Evolutionary conservation across 2,888 invertebrate genomes (phyloP).

Genomic region (Andrena marginata): DNA sequence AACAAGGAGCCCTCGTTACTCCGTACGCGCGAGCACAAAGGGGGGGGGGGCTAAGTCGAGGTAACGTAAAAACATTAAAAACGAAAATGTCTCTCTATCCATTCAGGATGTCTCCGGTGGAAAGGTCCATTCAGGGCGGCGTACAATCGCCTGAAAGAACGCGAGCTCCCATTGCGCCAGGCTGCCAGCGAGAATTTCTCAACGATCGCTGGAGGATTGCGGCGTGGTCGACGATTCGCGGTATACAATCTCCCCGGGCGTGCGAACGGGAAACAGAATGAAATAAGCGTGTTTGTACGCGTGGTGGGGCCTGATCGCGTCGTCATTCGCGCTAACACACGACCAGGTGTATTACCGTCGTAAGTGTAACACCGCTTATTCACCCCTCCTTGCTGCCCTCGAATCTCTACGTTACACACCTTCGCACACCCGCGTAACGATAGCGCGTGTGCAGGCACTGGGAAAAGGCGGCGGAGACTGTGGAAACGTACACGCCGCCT

Average conservation of each 20-base stretch:
- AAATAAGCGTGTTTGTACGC: conserved; percentile 2
- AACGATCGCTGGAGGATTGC: neutral
- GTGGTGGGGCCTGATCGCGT: conserved; percentile 19
- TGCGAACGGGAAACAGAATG: conserved; percentile 11
- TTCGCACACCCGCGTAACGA: neutral
- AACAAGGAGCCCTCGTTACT: conserved; percentile 5
- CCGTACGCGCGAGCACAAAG: neutral
- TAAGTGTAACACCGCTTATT: conserved; percentile 68
- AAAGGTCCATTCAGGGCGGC: neutral
- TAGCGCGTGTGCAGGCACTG: neutral
- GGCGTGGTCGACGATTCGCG: conserved; percentile 5
- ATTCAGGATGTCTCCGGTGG: neutral
- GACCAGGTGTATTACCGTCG: conserved; percentile 54
- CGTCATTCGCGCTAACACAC: conserved; percentile 52
- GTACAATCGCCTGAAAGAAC: conserved; percentile 4
- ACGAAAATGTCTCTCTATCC: neutral
- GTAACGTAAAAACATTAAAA: neutral
- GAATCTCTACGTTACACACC: conserved; percentile 37
- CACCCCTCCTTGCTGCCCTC: conserved; percentile 57
- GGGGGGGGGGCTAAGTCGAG: neutral
- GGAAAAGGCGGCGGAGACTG: conserved; percentile 1
- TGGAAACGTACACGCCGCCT: conserved; percentile 28
- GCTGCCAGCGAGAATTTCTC: conserved; percentile 8
- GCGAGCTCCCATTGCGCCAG: neutral
- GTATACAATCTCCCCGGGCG: neutral